Conservation (phyloP, 2,797 vertebrate genomes). For the Borostomias antarcticus region DNA sequence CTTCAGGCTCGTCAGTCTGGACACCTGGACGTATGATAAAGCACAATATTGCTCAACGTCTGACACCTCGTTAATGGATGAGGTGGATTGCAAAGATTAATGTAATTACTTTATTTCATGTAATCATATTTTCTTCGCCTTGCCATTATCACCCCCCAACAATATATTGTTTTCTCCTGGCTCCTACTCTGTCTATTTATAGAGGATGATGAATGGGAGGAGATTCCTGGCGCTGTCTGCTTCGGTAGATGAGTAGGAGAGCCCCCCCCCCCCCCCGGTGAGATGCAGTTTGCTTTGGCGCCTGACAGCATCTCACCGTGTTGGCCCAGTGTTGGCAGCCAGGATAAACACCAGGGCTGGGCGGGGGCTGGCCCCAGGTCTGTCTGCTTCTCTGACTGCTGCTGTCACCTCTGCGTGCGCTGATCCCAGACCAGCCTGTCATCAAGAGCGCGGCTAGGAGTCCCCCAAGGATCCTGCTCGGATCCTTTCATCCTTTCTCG, state of each 20-base stretch:
- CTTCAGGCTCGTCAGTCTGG: background rate
- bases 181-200: slow-evolving; percentile 12
- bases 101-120: slow-evolving; percentile 34
- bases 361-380: background rate
- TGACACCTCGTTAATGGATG: slow-evolving; percentile 31
- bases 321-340: background rate
- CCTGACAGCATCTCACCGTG: background rate
- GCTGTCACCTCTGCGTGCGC: background rate
- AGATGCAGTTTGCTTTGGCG: background rate
- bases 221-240: background rate
- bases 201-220: slow-evolving; percentile 9
- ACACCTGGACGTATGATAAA: background rate
- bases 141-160: background rate
- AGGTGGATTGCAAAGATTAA: slow-evolving; percentile 37
- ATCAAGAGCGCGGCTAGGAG: no score
- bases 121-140: background rate
- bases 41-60: slow-evolving; percentile 12
- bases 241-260: background rate
- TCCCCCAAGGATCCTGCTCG: no score
- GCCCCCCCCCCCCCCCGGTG: no score
- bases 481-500: no score
- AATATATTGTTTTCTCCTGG: background rate
- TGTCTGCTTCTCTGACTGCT: background rate
- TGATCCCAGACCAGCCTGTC: no score
- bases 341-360: background rate